Base-by-base conservation (phyloP, 2,113 vertebrate species). In the Cavia porcellus region DNA sequence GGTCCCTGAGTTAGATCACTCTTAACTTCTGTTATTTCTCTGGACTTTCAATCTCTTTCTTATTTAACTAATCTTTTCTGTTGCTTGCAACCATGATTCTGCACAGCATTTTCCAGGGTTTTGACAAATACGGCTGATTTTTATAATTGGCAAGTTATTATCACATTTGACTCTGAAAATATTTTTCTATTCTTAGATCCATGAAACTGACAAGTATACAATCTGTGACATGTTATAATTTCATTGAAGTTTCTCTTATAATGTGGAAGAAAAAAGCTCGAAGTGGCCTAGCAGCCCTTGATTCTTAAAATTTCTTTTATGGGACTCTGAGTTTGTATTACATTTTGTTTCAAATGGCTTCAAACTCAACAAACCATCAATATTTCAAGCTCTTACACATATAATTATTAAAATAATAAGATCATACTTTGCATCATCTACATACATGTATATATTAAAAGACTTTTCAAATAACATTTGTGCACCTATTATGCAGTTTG, bases 261-360 rank as follows among this genome's bases (percentile, higher is more conserved):
- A 59, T 81, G 1, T 59, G 35, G 80, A 64, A 32, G 52, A 57
- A 57, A 75, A 35, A 50, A 61, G 9, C 82, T 74, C 94, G n/a
- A 75, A 80, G 80, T 81, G 4, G 19, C 24, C 14, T 70, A 81
- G 45, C 28, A 59, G 12, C 35, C 68, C 7, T 68, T 85, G 45
- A 42, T 2, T 68, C 81, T 95, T 88, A 9, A 35, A 89, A 38
- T 66, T 45, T 90, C 77, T 88, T 82, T 82, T 50, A 9, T 52
- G 42, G 19, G 32, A 57, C 1, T n/a, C 6, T 42, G 12, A 3
- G 83, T 92, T 94, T 85, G 2, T 55, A 68, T 70, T 68, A 85
- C 7, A 72, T 93, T 95, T 35, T 30, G 25, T 66, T 87, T 92
- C n/a, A 92, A 96, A 92, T 89, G 3, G 24, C 35, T 97, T 77